A percentile compares a stretch with the other conserved stretches of the same genome.
phyloP scores from a whole-genome alignment of 1,140 invertebrate genomes.

The Drosophila nannoptera region DNA sequence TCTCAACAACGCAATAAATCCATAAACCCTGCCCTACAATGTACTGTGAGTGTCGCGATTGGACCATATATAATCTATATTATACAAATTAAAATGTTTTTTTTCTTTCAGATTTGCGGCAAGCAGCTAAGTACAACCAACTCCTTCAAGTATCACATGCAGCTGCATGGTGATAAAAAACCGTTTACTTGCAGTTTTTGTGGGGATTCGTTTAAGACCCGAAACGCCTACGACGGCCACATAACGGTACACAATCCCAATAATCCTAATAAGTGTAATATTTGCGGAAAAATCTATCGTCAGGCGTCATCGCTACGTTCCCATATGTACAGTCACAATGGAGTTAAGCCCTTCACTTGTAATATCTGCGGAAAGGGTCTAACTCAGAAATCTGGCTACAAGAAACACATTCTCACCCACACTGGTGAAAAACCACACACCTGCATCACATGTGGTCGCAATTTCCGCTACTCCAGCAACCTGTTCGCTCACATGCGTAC shows the following conservation, averaged over 20 bases:
- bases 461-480: slow-evolving; percentile 68
- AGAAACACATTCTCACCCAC: slow-evolving; percentile 70
- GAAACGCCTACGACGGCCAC: slow-evolving; percentile 65
- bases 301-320: slow-evolving; percentile 60
- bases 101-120: slow-evolving; percentile 47
- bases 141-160: slow-evolving; percentile 76
- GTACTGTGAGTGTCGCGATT: slow-evolving; percentile 21
- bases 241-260: slow-evolving; percentile 56
- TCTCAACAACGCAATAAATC: slow-evolving; percentile 10
- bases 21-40: slow-evolving; percentile 38
- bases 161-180: slow-evolving; percentile 66
- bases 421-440: slow-evolving; percentile 62
- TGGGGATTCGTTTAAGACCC: slow-evolving; percentile 63
- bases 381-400: slow-evolving; percentile 68
- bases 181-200: slow-evolving; percentile 57
- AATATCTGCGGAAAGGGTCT: slow-evolving; percentile 62
- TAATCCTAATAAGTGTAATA: slow-evolving; percentile 54
- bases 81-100: not conserved
- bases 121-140: slow-evolving; percentile 64
- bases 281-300: slow-evolving; percentile 56
- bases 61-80: not conserved
- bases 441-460: slow-evolving; percentile 51
- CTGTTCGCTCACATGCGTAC: slow-evolving; percentile 79
- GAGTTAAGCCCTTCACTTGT: slow-evolving; percentile 62
- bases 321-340: slow-evolving; percentile 55